phyloP scores from a whole-genome alignment of 1,140 invertebrate genomes.

The Coptotermes formosanus region DNA sequence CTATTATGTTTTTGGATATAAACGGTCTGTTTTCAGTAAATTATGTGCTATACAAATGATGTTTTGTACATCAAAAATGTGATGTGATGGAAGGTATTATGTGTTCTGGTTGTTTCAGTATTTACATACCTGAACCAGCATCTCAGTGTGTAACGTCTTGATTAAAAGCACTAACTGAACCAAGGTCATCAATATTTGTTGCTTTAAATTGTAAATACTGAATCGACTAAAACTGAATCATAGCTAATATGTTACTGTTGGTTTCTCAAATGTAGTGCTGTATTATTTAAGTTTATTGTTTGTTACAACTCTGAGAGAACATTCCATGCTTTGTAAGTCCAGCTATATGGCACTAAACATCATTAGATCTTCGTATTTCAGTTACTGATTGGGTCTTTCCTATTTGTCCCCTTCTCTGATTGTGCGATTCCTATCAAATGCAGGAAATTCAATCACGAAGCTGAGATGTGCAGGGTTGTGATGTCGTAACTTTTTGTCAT shows the following conservation, averaged over 20 bases:
- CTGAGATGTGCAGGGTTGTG: too few species aligned
- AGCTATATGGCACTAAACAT: not conserved
- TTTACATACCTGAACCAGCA: not conserved
- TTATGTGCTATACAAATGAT: not conserved
- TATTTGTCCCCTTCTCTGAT: not conserved
- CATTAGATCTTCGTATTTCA: not conserved
- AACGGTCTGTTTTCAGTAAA: not conserved
- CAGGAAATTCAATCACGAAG: too few species aligned
- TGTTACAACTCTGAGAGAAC: not conserved
- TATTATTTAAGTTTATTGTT: not conserved
- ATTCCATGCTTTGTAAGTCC: conserved; percentile 18
- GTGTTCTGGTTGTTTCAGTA: not conserved
- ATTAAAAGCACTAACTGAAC: not conserved
- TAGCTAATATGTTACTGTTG: not conserved
- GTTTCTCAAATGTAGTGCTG: conserved; percentile 5
- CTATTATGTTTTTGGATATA: not conserved
- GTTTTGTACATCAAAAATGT: not conserved
- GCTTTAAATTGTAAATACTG: not conserved
- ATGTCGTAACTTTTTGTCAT: too few species aligned
- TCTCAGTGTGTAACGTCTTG: not conserved
- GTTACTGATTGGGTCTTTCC: not conserved
- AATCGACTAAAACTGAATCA: not conserved
- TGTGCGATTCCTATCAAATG: too few species aligned
- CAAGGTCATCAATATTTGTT: not conserved
- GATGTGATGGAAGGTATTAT: not conserved